phyloP scores from a whole-genome alignment of 37 sponge, comb jelly and placozoan genomes.

The Hormiphora californensis region DNA sequence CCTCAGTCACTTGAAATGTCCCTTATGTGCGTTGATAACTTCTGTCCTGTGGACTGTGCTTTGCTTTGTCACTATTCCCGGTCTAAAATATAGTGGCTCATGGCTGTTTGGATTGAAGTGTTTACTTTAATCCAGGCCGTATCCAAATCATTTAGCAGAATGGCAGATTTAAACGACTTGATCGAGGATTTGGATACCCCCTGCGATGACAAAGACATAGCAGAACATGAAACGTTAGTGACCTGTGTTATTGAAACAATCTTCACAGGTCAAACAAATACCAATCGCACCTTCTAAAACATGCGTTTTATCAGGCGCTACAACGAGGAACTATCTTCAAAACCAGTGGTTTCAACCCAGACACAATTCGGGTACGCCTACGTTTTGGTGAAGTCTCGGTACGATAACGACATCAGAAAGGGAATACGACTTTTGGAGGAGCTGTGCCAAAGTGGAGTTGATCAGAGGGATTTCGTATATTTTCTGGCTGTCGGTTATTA shows the following conservation, averaged over 20 bases:
- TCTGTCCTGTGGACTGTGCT: no score
- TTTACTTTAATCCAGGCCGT: no score
- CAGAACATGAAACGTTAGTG: slow-evolving; percentile 24
- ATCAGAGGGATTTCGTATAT: slow-evolving; percentile 55
- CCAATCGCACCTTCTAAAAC: neutral
- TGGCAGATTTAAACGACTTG: slow-evolving; percentile 9
- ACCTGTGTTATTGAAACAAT: neutral
- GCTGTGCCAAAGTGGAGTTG: slow-evolving; percentile 55
- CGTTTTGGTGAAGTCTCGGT: slow-evolving; percentile 37
- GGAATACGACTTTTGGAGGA: slow-evolving; percentile 48
- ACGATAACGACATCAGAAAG: slow-evolving; percentile 39
- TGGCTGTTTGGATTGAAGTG: no score
- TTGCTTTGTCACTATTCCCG: no score
- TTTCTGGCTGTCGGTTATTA: slow-evolving; percentile 53
- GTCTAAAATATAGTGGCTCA: no score
- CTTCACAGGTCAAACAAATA: neutral
- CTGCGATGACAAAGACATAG: slow-evolving; percentile 20
- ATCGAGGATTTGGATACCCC: slow-evolving; percentile 45
- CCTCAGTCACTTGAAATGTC: no score
- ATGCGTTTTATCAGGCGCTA: neutral
- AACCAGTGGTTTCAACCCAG: slow-evolving; percentile 1
- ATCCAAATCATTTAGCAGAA: no score
- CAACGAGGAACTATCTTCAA: slow-evolving; percentile 24
- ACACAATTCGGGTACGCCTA: slow-evolving; percentile 43
- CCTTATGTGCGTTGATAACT: no score